phyloP scores from a whole-genome alignment of 2,888 invertebrate species.

The Troilus luridus region DNA sequence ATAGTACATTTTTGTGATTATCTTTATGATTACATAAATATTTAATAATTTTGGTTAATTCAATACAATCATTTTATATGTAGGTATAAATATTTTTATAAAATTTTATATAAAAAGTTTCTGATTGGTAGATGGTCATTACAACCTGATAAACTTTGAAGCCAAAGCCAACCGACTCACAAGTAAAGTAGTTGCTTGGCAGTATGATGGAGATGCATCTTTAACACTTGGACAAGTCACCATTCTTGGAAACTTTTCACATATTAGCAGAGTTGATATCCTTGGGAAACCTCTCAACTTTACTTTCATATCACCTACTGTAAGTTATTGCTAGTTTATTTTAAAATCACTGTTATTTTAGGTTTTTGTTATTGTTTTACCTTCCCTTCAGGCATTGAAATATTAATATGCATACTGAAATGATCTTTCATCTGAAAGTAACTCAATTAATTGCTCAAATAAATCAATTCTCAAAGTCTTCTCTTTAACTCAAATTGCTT shows the following conservation, averaged over 20 bases:
- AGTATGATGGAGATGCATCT: conserved; percentile 15
- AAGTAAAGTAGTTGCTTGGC: conserved; percentile 49
- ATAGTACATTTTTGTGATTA: no score
- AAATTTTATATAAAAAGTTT: not conserved
- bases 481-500: no score
- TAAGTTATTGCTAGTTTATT: not conserved
- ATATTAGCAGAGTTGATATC: conserved; percentile 23
- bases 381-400: no score
- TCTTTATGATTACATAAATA: no score
- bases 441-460: no score
- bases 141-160: conserved; percentile 54
- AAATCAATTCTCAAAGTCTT: no score
- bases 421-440: no score
- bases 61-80: not conserved
- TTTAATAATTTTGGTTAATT: no score
- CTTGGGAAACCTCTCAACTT: conserved; percentile 19
- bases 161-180: conserved; percentile 4
- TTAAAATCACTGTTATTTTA: not conserved
- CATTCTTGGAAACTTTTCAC: conserved; percentile 50
- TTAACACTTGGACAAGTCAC: conserved; percentile 45
- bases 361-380: no score
- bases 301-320: not conserved
- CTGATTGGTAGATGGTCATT: conserved; percentile 28
- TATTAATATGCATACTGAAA: no score
- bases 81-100: not conserved